A percentile compares a stretch with the other conserved stretches of the same genome.
These are phyloP conservation scores for Oligia fasciuncula DNA, from an alignment of 2,888 invertebrate genomes.

Conservation along the genomic window DNA sequence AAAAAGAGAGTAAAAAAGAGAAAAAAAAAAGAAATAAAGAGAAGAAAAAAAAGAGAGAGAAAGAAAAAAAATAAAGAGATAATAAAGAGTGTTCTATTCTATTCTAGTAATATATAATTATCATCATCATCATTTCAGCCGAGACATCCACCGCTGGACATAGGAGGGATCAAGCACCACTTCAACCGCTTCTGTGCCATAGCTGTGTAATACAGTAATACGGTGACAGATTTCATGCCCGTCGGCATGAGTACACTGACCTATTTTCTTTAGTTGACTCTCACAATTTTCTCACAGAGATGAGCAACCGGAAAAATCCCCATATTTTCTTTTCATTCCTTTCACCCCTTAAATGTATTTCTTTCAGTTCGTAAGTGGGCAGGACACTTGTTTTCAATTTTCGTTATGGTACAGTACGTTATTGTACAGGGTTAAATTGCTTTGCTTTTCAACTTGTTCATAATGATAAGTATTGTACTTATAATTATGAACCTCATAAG, in stretches of 20 bases:
- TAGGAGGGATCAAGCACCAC: neutral
- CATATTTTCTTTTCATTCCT: conserved; percentile 21
- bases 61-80: too few relatives aligned
- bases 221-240: conserved; percentile 20
- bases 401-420: too few relatives aligned
- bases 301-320: conserved; percentile 32
- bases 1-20: too few relatives aligned
- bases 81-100: too few relatives aligned
- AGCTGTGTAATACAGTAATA: neutral
- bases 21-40: too few relatives aligned
- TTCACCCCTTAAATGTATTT: conserved; percentile 12
- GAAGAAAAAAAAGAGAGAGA: too few relatives aligned
- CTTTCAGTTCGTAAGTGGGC: conserved; percentile 13
- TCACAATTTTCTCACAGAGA: conserved; percentile 36
- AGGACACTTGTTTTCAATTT: conserved; percentile 14
- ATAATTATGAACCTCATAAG: too few relatives aligned
- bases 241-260: conserved; percentile 32
- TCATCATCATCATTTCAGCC: neutral
- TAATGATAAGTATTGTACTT: too few relatives aligned
- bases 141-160: neutral
- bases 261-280: conserved; percentile 33
- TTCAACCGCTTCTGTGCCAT: neutral
- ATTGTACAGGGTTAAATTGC: too few relatives aligned
- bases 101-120: too few relatives aligned
- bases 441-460: too few relatives aligned